Percentiles rank a stretch among this genome's conserved stretches.
Conservation (phyloP, 2,797 vertebrate genomes). For the Otolemur crassicaudatus region DNA sequence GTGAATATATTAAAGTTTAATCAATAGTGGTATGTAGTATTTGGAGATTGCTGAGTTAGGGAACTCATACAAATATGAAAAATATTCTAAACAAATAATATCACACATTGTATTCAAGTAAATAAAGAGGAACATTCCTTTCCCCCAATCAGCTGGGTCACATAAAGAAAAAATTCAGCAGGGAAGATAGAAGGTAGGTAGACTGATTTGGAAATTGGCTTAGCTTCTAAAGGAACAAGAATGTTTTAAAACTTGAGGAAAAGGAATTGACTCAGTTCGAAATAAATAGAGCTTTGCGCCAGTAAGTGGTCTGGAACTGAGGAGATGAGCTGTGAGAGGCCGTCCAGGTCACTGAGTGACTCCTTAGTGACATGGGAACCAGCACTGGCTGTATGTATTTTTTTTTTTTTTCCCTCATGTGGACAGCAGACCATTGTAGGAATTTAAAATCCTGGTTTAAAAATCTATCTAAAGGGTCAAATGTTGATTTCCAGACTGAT, state of each 20-base stretch:
- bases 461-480: conserved; percentile 53
- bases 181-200: background rate
- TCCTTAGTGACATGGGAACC: background rate
- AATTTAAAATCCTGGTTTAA: conserved; percentile 28
- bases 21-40: background rate
- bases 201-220: background rate
- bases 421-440: conserved; percentile 52
- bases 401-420: background rate
- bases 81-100: background rate
- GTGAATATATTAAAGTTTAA: conserved; percentile 14
- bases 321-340: background rate
- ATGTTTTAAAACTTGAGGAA: conserved; percentile 38
- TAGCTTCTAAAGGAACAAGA: conserved; percentile 27
- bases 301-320: conserved; percentile 23
- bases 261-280: conserved; percentile 83
- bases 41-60: background rate
- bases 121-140: background rate
- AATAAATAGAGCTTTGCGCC: conserved; percentile 42
- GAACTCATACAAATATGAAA: conserved; percentile 48
- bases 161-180: background rate
- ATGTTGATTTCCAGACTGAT: conserved; percentile 29
- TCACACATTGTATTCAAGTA: background rate
- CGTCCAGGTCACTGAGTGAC: accelerated
- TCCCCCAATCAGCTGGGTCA: background rate
- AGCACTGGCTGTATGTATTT: background rate